Evolutionary conservation across 2,113 vertebrate genomes (phyloP), one percentile per base, ranked within the genome.

Genomic region (Gallinago undulata): DNA sequence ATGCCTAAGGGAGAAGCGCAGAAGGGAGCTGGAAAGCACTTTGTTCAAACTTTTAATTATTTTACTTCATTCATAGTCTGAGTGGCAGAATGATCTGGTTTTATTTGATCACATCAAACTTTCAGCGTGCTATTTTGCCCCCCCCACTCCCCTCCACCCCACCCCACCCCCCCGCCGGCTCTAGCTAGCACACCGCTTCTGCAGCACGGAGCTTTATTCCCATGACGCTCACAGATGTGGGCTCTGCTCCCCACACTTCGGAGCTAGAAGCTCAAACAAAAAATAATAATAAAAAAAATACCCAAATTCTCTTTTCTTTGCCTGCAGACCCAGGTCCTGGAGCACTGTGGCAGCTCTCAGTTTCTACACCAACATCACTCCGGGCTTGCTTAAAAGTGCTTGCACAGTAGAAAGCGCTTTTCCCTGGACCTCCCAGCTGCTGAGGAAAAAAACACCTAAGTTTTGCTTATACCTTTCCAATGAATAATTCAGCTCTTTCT

Each of bases 41-140:
- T 87, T 94, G 96, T 95, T 96, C 87, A 70, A 94, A 93, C 93
- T 93, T 95, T 96, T 95, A 92, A 97, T 95, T 90, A 92, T 97
- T 95, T 96, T 68, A 64, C 48, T 78, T 94, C 93, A 76, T 85
- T 90, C 59, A 13, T 16, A 94, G 92, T 89, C 93, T 94, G 95
- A 96, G 85, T 78, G 85, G 94, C 82, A 95, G 94, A 94, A 87
- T 39, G 89, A 89, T 89, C 25, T 81, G 14, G 35, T 93, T 95
- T 87, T 21, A 72, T 92, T 93, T 93, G 95, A 90, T 95, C 83
- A 86, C 86, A 95, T 73, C 74, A 93, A 95, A 95, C 74, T 96
- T 97, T 76, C 89, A 95, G 92, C 9, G 48, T 90, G 19, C 74
- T 89, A 22, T 48, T 80, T 39, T 39, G 9, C 39, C 39, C 39